A percentile compares a stretch with the other conserved stretches of the same genome.
These are phyloP conservation scores for Nymphalis urticae DNA, from an alignment of 2,888 invertebrate species.

Conservation along the genomic window DNA sequence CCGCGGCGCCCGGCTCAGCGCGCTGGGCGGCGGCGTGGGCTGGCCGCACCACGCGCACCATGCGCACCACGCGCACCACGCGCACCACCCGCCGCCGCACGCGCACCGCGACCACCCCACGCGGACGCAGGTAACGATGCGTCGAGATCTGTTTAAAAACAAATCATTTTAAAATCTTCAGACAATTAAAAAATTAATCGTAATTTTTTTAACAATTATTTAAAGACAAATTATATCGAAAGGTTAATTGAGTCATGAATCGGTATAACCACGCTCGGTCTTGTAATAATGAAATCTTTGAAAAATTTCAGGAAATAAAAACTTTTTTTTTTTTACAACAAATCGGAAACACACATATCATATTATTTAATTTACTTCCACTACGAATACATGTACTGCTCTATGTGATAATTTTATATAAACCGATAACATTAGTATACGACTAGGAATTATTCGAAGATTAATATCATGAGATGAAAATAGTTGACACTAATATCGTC, in stretches of 20 bases:
- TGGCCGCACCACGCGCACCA: constrained; percentile 55
- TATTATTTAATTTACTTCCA: too few relatives aligned
- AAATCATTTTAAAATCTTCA: too few relatives aligned
- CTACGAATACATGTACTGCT: background rate
- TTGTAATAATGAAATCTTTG: background rate
- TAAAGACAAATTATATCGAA: too few relatives aligned
- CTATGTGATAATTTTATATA: background rate
- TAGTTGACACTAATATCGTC: background rate
- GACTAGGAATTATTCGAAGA: background rate
- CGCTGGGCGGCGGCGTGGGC: constrained; percentile 64
- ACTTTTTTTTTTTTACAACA: background rate
- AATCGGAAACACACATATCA: too few relatives aligned
- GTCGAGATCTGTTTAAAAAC: background rate
- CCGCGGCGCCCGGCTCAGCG: constrained; percentile 65
- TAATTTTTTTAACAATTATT: too few relatives aligned
- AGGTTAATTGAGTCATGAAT: too few relatives aligned
- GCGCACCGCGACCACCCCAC: constrained; percentile 48
- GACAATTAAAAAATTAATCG: too few relatives aligned
- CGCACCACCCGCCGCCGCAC: constrained; percentile 41
- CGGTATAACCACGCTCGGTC: background rate
- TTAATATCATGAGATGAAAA: background rate
- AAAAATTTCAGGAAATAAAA: background rate
- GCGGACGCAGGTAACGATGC: constrained; percentile 55
- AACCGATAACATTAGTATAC: background rate
- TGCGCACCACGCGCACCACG: constrained; percentile 44